Evolutionary conservation across 64 coral and sea anemone species (phyloP).

Genomic region (Montipora sp.): DNA sequence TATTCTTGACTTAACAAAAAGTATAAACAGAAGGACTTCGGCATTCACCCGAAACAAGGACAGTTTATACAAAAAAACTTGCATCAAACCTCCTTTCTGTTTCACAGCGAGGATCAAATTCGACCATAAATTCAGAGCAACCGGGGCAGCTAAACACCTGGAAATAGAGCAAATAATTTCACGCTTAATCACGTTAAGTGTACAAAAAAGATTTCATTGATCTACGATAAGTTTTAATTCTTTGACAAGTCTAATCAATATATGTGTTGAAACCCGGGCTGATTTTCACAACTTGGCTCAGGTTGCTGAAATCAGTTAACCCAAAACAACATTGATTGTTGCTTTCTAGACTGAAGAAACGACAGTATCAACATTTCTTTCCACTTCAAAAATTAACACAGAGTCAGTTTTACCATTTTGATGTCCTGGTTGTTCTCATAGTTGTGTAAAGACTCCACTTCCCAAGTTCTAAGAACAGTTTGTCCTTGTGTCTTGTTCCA

Average conservation of each 20-base stretch:
- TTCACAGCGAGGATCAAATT: constrained; percentile 96
- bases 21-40: too few relatives aligned
- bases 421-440: constrained; percentile 97
- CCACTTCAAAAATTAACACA: neutral
- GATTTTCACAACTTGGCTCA: too few relatives aligned
- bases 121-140: constrained; percentile 91
- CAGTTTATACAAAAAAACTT: too few relatives aligned
- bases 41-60: too few relatives aligned
- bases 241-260: too few relatives aligned
- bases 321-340: too few relatives aligned
- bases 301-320: too few relatives aligned
- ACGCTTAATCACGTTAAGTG: neutral
- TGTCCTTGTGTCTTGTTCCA: constrained; percentile 87
- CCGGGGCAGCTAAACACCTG: constrained; percentile 96
- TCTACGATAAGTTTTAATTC: too few relatives aligned
- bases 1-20: too few relatives aligned
- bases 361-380: neutral
- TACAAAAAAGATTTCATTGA: too few relatives aligned
- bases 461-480: constrained; percentile 93
- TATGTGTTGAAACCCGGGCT: too few relatives aligned
- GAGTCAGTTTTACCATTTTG: constrained; percentile 60
- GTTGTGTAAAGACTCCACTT: constrained; percentile 88
- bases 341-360: too few relatives aligned
- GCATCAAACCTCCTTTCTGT: constrained; percentile 86
- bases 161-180: neutral